Evolutionary conservation across 2,797 vertebrate genomes (phyloP), one percentile per base, ranked within the genome.

Genomic region (Acestrorhynchus altus): DNA sequence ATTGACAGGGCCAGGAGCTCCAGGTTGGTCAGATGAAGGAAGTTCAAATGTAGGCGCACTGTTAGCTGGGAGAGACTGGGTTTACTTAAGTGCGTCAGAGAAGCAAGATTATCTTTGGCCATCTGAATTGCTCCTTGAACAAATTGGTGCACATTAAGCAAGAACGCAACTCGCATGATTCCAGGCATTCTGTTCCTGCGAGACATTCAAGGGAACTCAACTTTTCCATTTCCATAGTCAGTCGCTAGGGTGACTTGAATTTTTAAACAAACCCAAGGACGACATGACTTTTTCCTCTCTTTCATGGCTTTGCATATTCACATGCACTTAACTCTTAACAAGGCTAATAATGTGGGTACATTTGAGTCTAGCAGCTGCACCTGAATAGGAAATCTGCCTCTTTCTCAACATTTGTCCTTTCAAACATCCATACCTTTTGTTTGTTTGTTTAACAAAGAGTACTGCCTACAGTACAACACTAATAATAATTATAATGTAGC

Each of bases 171-270:
- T 54, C 28, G 12, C 44, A 49, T 66, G 16, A 15, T 35, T 47
- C 20, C 35, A 13, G 10, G 15, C 24, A 52, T n/a, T 64, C 20
- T 61, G 46, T 39, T 47, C 20, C 26, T 8, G 7, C 49, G 57
- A 66, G 26, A n/a, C 26, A 56, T 46, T 61, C 7, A 1, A 77
- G 76, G 52, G 24, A 71, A 56, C 15, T 63, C 8, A 26, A 20
- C 26, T 54, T 54, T 3, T 46, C 60, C 2, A 4, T 13, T 46
- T 70, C 57, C 40, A n/a, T 26, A 18, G 18, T 16, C 4, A 22
- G 40, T 12, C 56, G 52, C 49, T 31, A 61, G 8, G 9, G 22
- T 61, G n/a, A 42, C 56, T 4, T 61, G 24, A 16, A 4, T 26
- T 10, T 2, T 71, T 61, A 24, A 16, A 56, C 46, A 28, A 67